Base-by-base conservation (phyloP, 2,113 vertebrate species). In the Xiphias gladius region DNA sequence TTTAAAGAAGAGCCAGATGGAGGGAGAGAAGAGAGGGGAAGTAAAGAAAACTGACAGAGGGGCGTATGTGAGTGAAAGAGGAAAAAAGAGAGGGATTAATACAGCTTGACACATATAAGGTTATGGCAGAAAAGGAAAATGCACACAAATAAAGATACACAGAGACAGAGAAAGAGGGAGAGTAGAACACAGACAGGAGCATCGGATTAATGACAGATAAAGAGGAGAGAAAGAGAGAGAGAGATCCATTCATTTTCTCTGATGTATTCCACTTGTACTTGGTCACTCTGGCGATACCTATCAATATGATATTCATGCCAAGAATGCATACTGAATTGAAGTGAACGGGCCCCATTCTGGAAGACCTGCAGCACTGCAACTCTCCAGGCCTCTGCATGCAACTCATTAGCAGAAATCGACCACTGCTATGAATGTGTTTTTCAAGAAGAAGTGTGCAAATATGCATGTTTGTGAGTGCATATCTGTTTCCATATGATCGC, bases 261-360 rank as follows among this genome's bases (percentile, higher is more conserved):
- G 62, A 89, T 76, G 67, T 55, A 77, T 87, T 90, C 68, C 62
- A 24, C 65, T 64, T 80, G 59, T 78, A 80, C 83, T 85, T 82
- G 77, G 73, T 86, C 73, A 71, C 7, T 67, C 43, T 71, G 81
- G 59, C 24, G 59, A 71, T 20, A 48, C 50, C 6, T 82, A 57
- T 43, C 30, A n/a, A 65, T 81, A 54, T 65, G 67, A 52, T 66
- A 79, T 50, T 69, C 10, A 63, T 19, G 57, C 48, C 71, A 80
- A 57, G 28, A 85, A 79, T 65, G 65, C 16, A 64, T 61, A 73
- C 10, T 63, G 54, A 67, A 72, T 11, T 75, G 32, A 76, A 88
- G 32, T 63, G 30, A 83, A 76, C 57, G 10, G 46, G 63, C 26
- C 20, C 12, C 22, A 52, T 32, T 62, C 35, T 54, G 30, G 64